Evolutionary conservation across 1,140 invertebrate genomes (phyloP).

Genomic region (Dreissena rostriformis): DNA sequence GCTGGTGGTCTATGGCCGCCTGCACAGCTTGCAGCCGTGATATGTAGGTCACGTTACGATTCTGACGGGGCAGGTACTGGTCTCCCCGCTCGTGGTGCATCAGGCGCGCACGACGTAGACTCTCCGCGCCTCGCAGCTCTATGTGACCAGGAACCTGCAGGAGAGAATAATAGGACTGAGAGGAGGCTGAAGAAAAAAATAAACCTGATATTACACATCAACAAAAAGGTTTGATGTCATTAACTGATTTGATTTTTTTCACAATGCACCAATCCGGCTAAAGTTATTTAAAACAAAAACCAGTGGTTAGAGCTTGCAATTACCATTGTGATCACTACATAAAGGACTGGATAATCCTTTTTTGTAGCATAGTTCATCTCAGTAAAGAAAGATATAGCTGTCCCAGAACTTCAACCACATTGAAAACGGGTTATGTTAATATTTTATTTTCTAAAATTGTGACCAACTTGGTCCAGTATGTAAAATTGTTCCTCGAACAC

Average conservation of each 20-base stretch:
- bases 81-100: conserved; percentile 64
- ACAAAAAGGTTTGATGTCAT: not conserved
- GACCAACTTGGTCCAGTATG: no score
- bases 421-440: not conserved
- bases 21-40: conserved; percentile 78
- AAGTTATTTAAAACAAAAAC: not conserved
- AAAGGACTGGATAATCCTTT: not conserved
- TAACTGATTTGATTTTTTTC: no score
- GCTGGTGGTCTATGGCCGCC: conserved; percentile 79
- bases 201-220: not conserved
- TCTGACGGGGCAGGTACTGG: conserved; percentile 71
- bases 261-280: no score
- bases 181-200: not conserved
- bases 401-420: not conserved
- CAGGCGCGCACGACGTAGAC: conserved; percentile 59
- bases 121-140: conserved; percentile 67
- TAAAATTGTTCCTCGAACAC: no score
- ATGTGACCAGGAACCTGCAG: conserved; percentile 74
- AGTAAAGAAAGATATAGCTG: not conserved
- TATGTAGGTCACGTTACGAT: conserved; percentile 73
- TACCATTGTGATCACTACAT: not conserved
- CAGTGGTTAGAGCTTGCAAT: not conserved
- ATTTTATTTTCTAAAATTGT: no score
- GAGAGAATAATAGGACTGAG: not conserved
- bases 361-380: not conserved